Evolutionary conservation across 2,888 invertebrate species (phyloP).

Genomic region (Agrochola litura): DNA sequence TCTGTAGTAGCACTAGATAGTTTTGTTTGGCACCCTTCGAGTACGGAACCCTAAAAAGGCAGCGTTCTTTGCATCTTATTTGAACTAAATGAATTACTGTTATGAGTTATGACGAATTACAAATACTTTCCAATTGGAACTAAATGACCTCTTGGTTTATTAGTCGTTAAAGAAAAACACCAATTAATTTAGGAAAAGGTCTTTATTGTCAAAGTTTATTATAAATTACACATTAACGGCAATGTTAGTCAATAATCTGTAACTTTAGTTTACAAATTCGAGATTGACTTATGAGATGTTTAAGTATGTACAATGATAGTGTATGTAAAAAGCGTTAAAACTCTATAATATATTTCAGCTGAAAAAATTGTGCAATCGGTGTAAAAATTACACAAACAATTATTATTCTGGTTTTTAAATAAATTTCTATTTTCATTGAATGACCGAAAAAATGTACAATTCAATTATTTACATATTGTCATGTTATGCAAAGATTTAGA

Average conservation of each 20-base stretch:
- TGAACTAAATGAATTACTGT: background rate
- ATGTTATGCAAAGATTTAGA: background rate
- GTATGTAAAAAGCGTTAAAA: slow-evolving; percentile 70
- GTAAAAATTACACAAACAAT: slow-evolving; percentile 59
- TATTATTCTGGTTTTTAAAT: slow-evolving; percentile 32
- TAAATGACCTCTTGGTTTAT: background rate
- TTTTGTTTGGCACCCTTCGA: too few species aligned
- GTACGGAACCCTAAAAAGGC: background rate
- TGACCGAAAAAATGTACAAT: slow-evolving; percentile 11
- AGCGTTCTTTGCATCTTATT: background rate
- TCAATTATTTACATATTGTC: slow-evolving; percentile 41
- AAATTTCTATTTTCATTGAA: slow-evolving; percentile 20
- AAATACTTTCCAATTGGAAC: background rate
- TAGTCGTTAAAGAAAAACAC: slow-evolving; percentile 19
- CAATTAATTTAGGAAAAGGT: slow-evolving; percentile 79
- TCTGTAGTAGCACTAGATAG: too few species aligned
- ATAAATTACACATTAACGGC: slow-evolving; percentile 83
- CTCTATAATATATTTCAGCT: slow-evolving; percentile 45
- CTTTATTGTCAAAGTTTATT: slow-evolving; percentile 86
- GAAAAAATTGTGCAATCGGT: slow-evolving; percentile 53
- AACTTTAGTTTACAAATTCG: slow-evolving; percentile 74
- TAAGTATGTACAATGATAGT: slow-evolving; percentile 68
- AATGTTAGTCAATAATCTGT: slow-evolving; percentile 70
- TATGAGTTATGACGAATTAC: background rate
- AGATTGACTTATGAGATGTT: slow-evolving; percentile 70